Percentiles rank a stretch among this genome's conserved stretches.
phyloP scores from a whole-genome alignment of 2,888 invertebrate genomes.

The Allophyes oxyacanthae region DNA sequence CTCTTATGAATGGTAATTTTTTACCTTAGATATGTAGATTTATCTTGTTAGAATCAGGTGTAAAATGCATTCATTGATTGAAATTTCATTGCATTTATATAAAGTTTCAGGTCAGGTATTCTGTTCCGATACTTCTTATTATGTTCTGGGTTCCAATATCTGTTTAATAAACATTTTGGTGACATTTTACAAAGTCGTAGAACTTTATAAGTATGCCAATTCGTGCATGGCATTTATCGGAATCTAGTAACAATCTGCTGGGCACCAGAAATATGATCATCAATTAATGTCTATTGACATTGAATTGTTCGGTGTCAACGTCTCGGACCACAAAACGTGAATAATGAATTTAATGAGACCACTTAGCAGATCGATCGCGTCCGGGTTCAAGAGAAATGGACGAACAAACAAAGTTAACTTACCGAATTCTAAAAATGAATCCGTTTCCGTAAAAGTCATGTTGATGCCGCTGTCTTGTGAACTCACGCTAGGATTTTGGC shows the following conservation, averaged over 20 bases:
- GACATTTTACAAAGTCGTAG: background rate
- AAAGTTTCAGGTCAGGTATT: too few relatives aligned
- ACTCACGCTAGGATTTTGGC: slow-evolving; percentile 92
- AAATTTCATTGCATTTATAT: too few relatives aligned
- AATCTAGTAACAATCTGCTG: slow-evolving; percentile 30
- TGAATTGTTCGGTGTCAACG: slow-evolving; percentile 32
- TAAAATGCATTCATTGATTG: too few relatives aligned
- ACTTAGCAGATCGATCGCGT: slow-evolving; percentile 28
- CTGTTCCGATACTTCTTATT: too few relatives aligned
- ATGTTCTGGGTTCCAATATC: too few relatives aligned
- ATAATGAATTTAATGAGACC: slow-evolving; percentile 21
- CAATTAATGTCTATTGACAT: slow-evolving; percentile 43
- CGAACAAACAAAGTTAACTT: slow-evolving; percentile 55
- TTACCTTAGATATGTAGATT: too few relatives aligned
- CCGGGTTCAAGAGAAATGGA: slow-evolving; percentile 13
- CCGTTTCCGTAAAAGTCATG: slow-evolving; percentile 92
- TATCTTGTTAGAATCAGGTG: too few relatives aligned
- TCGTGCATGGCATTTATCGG: slow-evolving; percentile 11
- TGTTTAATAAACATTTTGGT: background rate
- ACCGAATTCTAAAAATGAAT: slow-evolving; percentile 88
- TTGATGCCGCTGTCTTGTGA: slow-evolving; percentile 95
- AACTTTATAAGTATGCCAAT: too few relatives aligned
- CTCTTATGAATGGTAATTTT: too few relatives aligned
- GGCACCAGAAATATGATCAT: slow-evolving; percentile 34
- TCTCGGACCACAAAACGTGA: slow-evolving; percentile 29